phyloP scores from a whole-genome alignment of 2,888 invertebrate species.

The Amphipoea lucens region DNA sequence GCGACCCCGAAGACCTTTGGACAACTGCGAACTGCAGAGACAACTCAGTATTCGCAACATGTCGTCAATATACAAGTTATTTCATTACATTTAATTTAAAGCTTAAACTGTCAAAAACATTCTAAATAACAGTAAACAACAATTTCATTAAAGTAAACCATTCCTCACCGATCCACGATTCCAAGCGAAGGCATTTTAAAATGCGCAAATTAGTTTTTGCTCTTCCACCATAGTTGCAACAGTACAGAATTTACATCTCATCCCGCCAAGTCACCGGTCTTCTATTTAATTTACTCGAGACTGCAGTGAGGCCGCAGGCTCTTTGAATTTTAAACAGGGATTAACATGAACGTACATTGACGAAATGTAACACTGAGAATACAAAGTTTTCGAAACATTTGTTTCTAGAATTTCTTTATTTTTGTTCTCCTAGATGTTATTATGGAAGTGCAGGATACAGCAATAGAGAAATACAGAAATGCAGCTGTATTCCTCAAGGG shows the following conservation, averaged over 20 bases:
- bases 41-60: neutral
- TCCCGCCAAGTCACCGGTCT: conserved; percentile 69
- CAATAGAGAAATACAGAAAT: conserved; percentile 41
- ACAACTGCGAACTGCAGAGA: neutral
- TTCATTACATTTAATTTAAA: conserved; percentile 21
- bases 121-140: conserved; percentile 29
- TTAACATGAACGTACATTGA: conserved; percentile 73
- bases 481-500: conserved; percentile 40
- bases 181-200: conserved; percentile 57
- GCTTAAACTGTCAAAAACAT: conserved; percentile 26
- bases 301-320: conserved; percentile 71
- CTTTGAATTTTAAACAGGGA: conserved; percentile 79
- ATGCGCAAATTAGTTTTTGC: conserved; percentile 64
- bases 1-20: too few species aligned
- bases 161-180: conserved; percentile 52
- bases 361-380: conserved; percentile 66
- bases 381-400: conserved; percentile 60
- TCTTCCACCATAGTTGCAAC: conserved; percentile 67
- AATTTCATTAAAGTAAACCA: conserved; percentile 45
- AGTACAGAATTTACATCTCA: conserved; percentile 77
- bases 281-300: conserved; percentile 77
- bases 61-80: conserved; percentile 7
- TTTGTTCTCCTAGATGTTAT: conserved; percentile 8
- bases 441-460: conserved; percentile 24
- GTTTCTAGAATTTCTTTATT: conserved; percentile 48